Evolutionary conservation across 2,113 vertebrate genomes (phyloP), one percentile per base, ranked within the genome.

Genomic region (Chaetodon auriga): DNA sequence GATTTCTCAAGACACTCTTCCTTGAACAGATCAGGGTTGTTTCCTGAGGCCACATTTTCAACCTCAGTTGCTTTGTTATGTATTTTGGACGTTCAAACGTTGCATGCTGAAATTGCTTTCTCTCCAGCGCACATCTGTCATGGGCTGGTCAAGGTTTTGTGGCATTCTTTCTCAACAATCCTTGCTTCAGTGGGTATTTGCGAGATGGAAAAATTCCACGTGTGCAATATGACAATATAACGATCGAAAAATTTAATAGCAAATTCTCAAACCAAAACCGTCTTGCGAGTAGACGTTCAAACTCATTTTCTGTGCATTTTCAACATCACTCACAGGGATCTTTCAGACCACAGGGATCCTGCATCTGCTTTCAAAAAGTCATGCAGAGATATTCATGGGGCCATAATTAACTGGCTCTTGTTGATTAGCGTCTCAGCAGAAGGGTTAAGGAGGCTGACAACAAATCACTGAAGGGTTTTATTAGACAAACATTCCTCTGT

Each of bases 21-120:
- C 68, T 85, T 36, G 43, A 76, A 75, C 41, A 58, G 48, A 66
- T 86, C 36, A 41, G 43, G 46, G 35, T 80, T 80, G 72, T 84
- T 75, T 71, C 90, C 74, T 54, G 72, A 58, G 82, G 80, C 78
- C 43, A 41, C 54, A 43, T 49, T 43, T 79, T 84, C 76, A 69
- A 69, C 80, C 72, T 71, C 82, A 85, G 30, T 78, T 80, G 23
- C 65, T 77, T 63, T 14, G 25, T 61, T 65, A 11, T 74, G 23
- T 61, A 68, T 71, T 78, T 46, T 60, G 19, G 61, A 69, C 45
- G 23, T 71, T 73, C 25, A 25, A 30, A 85, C 4, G 1, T 64
- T 49, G 38, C 10, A 11, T 9, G 43, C 57, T 68, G 12, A 77
- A 66, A 30, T 51, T 14, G 38, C 74, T 82, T 75, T 58, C 73